Evolutionary conservation across 2,888 invertebrate species (phyloP).

Genomic region (Physocephala rufipes): DNA sequence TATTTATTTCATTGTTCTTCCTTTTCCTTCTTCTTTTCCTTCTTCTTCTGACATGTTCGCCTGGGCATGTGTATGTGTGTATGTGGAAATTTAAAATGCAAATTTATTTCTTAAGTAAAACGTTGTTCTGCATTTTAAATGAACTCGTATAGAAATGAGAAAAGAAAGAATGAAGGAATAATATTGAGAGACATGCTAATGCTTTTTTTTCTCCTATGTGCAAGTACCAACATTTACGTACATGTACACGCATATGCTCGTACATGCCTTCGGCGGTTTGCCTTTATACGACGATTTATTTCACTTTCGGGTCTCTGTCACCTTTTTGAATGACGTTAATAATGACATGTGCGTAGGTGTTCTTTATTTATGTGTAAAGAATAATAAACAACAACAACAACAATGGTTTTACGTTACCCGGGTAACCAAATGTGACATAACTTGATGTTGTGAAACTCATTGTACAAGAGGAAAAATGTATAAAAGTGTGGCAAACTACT

Average conservation of each 20-base stretch:
- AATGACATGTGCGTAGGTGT: conserved; percentile 31
- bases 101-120: conserved; percentile 27
- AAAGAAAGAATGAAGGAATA: not conserved
- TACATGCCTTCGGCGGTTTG: not conserved
- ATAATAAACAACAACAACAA: conserved; percentile 8
- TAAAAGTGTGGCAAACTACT: too few species aligned
- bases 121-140: conserved; percentile 33
- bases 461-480: too few species aligned
- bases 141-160: not conserved
- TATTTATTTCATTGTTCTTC: too few species aligned
- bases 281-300: not conserved
- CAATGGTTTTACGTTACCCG: not conserved
- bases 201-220: not conserved
- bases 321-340: conserved; percentile 27
- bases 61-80: not conserved
- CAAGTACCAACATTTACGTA: not conserved
- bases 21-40: too few species aligned
- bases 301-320: not conserved
- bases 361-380: not conserved
- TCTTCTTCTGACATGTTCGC: too few species aligned
- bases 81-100: conserved; percentile 30
- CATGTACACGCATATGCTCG: not conserved
- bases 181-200: not conserved
- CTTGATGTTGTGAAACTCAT: too few species aligned
- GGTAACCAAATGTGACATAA: too few species aligned